Percentiles rank a stretch among this genome's conserved stretches.
Conservation (phyloP, 1,140 invertebrate genomes). For the Drosophila novamexicana region DNA sequence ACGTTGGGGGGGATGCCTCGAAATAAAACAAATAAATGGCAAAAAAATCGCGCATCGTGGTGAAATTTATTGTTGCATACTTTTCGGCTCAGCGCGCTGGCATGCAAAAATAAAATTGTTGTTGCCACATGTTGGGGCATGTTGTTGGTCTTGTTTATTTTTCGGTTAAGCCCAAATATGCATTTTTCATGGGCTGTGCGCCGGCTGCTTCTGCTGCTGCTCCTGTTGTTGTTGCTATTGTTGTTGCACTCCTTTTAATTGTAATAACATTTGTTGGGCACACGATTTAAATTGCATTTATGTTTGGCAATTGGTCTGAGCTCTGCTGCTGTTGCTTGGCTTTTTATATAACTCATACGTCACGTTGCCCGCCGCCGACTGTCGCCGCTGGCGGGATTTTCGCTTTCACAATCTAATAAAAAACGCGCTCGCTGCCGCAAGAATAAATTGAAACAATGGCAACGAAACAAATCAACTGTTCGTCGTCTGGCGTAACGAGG, state of each 20-base stretch:
- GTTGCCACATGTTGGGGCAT: conserved; percentile 52
- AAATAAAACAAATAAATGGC: conserved; percentile 58
- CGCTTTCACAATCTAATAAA: conserved; percentile 66
- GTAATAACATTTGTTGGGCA: conserved; percentile 74
- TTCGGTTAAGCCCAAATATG: conserved; percentile 80
- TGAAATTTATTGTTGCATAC: conserved; percentile 78
- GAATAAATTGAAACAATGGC: conserved; percentile 56
- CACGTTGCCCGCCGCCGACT: conserved; percentile 26
- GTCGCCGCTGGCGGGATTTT: conserved; percentile 20
- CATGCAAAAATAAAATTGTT: conserved; percentile 46
- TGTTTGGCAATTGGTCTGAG: conserved; percentile 65
- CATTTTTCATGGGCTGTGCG: conserved; percentile 72
- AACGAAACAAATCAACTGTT: conserved; percentile 44
- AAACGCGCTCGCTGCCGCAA: conserved; percentile 30
- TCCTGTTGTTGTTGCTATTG: conserved; percentile 7
- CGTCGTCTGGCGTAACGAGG: conserved; percentile 56
- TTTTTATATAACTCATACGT: conserved; percentile 64
- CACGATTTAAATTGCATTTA: conserved; percentile 77
- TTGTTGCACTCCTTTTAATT: conserved; percentile 63
- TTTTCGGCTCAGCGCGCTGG: conserved; percentile 76
- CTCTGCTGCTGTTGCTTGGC: conserved; percentile 21
- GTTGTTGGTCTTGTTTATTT: conserved; percentile 68
- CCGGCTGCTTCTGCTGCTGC: conserved; percentile 1
- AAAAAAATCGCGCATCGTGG: conserved; percentile 62
- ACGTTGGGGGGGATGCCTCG: background rate